Conservation (phyloP, 1,140 invertebrate species). For the Popillia japonica region DNA sequence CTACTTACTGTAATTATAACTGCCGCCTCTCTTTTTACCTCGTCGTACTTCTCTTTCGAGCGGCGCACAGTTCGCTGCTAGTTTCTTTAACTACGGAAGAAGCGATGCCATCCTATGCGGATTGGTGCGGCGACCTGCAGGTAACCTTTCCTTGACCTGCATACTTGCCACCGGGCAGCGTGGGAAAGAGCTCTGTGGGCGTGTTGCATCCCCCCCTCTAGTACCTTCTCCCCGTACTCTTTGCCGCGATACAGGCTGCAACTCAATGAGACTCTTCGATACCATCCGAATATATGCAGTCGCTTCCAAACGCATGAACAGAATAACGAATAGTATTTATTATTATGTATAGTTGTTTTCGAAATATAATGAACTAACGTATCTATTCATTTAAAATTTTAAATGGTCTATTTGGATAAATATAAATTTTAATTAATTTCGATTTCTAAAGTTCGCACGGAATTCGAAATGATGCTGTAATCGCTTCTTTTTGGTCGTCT, state of each 20-base stretch:
- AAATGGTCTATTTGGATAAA: no score
- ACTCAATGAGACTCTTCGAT: conserved; percentile 58
- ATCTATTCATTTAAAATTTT: no score
- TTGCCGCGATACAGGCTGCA: conserved; percentile 56
- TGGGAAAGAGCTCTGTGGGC: conserved; percentile 60
- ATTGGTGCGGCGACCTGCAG: conserved; percentile 59
- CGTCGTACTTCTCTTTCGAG: background rate
- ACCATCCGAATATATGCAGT: conserved; percentile 54
- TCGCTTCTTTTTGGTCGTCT: background rate
- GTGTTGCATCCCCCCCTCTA: conserved; percentile 57
- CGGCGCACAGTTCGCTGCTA: background rate
- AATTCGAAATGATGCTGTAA: background rate
- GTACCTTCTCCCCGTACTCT: conserved; percentile 42
- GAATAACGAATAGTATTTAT: conserved; percentile 52
- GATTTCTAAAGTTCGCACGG: conserved; percentile 13
- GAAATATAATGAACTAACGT: no score
- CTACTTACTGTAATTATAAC: conserved; percentile 11
- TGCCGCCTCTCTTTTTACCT: background rate
- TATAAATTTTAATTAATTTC: background rate
- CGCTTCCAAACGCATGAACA: conserved; percentile 57
- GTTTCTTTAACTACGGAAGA: conserved; percentile 37
- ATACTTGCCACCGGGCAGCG: conserved; percentile 62
- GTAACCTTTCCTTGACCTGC: conserved; percentile 62
- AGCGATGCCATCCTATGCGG: conserved; percentile 46
- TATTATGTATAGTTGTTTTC: no score